Evolutionary conservation across 2,797 vertebrate genomes (phyloP).

Genomic region (Labroides dimidiatus): DNA sequence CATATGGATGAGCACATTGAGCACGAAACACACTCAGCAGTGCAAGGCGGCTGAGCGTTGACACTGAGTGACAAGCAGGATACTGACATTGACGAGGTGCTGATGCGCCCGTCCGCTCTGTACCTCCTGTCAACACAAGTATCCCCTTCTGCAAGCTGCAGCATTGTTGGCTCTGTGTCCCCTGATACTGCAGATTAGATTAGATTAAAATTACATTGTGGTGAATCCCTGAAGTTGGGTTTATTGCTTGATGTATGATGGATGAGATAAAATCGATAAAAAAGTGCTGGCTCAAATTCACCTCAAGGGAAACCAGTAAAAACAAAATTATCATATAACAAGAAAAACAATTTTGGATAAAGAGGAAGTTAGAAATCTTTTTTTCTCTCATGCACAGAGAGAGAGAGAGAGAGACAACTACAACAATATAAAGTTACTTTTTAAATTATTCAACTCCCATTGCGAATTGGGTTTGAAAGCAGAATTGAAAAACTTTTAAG

Average conservation of each 20-base stretch:
- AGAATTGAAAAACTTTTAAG: too few relatives aligned
- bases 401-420: not conserved
- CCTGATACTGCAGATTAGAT: slow-evolving; percentile 9
- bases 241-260: not conserved
- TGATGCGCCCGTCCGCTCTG: slow-evolving; percentile 38
- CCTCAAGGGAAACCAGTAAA: slow-evolving; percentile 7
- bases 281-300: not conserved
- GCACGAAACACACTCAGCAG: not conserved
- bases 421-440: too few relatives aligned
- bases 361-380: slow-evolving; percentile 5
- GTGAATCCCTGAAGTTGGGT: not conserved
- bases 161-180: slow-evolving; percentile 7
- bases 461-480: too few relatives aligned
- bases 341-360: slow-evolving; percentile 18
- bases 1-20: slow-evolving; percentile 48
- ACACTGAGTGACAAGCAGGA: slow-evolving; percentile 56
- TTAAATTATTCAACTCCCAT: too few relatives aligned
- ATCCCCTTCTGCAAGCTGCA: slow-evolving; percentile 18
- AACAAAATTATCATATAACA: slow-evolving; percentile 38
- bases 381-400: too few relatives aligned
- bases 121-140: slow-evolving; percentile 21
- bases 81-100: slow-evolving; percentile 53
- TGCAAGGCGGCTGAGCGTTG: slow-evolving; percentile 1
- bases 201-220: slow-evolving; percentile 9
- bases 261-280: not conserved